phyloP scores from a whole-genome alignment of 1,140 invertebrate genomes.

The Nymphalis io region DNA sequence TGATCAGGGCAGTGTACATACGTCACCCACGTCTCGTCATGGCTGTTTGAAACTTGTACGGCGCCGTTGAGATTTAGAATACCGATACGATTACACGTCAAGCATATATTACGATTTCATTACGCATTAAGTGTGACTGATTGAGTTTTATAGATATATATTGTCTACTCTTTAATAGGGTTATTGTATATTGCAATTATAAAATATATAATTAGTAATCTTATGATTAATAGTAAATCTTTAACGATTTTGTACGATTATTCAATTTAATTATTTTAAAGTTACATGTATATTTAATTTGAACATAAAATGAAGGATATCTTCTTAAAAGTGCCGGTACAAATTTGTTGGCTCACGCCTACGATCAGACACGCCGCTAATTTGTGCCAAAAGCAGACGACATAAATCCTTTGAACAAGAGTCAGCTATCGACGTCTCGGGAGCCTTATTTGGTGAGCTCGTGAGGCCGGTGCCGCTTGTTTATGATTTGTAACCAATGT shows the following conservation, averaged over 20 bases:
- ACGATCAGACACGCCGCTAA: slow-evolving; percentile 63
- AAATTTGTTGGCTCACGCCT: slow-evolving; percentile 72
- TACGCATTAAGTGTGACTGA: slow-evolving; percentile 36
- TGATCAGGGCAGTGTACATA: slow-evolving; percentile 11
- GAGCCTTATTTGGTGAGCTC: slow-evolving; percentile 67
- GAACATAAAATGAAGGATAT: slow-evolving; percentile 11
- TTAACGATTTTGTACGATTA: too few relatives aligned
- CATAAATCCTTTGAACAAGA: slow-evolving; percentile 73
- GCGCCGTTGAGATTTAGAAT: slow-evolving; percentile 8
- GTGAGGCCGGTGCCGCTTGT: slow-evolving; percentile 61
- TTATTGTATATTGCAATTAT: not conserved
- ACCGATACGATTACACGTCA: slow-evolving; percentile 6
- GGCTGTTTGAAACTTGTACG: not conserved
- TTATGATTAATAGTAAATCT: slow-evolving; percentile 1
- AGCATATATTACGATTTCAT: slow-evolving; percentile 33
- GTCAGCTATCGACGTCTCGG: slow-evolving; percentile 60
- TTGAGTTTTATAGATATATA: not conserved
- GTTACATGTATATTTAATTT: not conserved
- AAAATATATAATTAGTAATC: not conserved
- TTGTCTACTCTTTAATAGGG: not conserved
- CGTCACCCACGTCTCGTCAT: slow-evolving; percentile 21
- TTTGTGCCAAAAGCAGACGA: slow-evolving; percentile 67
- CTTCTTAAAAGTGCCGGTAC: slow-evolving; percentile 39
- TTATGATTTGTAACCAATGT: slow-evolving; percentile 69
- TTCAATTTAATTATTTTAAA: not conserved